These are phyloP conservation scores for Hippoglossus hippoglossus DNA, from an alignment of 2,797 vertebrate species.

Conservation along the genomic window DNA sequence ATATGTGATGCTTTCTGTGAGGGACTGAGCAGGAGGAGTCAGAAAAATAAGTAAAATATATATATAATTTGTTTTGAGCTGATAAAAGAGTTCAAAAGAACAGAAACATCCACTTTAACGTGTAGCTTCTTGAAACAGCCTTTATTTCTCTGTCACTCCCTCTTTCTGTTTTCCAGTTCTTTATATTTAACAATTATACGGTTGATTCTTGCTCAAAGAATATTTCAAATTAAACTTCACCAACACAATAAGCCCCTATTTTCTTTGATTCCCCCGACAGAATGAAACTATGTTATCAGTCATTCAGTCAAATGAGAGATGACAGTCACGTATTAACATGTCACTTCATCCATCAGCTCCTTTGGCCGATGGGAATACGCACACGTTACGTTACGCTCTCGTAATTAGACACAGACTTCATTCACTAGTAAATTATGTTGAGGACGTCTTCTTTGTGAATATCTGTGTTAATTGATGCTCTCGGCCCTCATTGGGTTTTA, in stretches of 20 bases:
- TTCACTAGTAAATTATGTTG: background rate
- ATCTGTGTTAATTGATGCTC: conserved; percentile 1
- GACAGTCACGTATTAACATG: conserved; percentile 8
- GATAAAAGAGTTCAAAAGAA: no score
- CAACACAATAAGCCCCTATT: background rate
- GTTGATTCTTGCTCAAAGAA: background rate
- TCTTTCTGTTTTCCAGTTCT: background rate
- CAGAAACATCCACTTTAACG: no score
- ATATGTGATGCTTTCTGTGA: no score
- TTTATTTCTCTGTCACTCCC: no score
- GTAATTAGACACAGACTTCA: conserved; percentile 11
- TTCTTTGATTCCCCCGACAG: background rate
- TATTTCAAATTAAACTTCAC: background rate
- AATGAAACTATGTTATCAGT: conserved; percentile 11
- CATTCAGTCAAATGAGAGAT: background rate
- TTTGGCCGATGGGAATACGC: background rate
- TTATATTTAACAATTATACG: background rate
- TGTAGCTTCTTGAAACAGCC: no score
- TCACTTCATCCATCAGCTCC: background rate
- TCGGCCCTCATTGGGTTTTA: background rate
- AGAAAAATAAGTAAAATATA: no score
- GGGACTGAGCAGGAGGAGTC: no score
- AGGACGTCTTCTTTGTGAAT: conserved; percentile 10
- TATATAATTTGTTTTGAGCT: no score
- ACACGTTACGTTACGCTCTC: background rate